A percentile compares a stretch with the other conserved stretches of the same genome.
phyloP scores from a whole-genome alignment of 2,113 vertebrate species.

The Saguinus midas region DNA sequence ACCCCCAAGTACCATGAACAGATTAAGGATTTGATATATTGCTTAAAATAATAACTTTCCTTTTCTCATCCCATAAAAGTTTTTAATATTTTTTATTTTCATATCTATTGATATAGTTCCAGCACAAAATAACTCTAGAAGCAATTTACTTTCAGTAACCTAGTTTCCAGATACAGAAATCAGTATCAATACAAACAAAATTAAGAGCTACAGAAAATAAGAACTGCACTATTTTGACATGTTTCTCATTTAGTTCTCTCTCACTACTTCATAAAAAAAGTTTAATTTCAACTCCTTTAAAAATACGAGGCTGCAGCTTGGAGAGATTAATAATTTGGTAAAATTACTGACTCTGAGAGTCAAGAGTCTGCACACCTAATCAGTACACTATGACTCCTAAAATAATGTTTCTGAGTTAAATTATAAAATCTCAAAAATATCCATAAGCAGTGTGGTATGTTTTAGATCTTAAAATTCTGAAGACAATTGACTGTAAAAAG shows the following conservation, averaged over 20 bases:
- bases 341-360: neutral
- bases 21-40: neutral
- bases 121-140: neutral
- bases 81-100: neutral
- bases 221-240: neutral
- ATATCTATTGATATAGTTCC: neutral
- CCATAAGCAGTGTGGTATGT: neutral
- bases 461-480: neutral
- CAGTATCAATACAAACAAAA: neutral
- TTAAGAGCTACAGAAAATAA: neutral
- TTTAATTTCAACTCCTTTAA: neutral
- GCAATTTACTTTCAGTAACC: neutral
- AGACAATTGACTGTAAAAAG: neutral
- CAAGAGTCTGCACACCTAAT: neutral
- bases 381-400: neutral
- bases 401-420: neutral
- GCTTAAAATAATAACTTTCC: neutral
- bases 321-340: neutral
- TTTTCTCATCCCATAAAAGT: neutral
- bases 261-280: neutral
- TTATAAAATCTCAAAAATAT: neutral
- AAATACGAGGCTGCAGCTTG: neutral
- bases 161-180: conserved; percentile 7
- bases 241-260: neutral
- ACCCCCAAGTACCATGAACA: neutral